Conservation (phyloP, 2,113 vertebrate genomes). For the Pygoscelis adeliae region DNA sequence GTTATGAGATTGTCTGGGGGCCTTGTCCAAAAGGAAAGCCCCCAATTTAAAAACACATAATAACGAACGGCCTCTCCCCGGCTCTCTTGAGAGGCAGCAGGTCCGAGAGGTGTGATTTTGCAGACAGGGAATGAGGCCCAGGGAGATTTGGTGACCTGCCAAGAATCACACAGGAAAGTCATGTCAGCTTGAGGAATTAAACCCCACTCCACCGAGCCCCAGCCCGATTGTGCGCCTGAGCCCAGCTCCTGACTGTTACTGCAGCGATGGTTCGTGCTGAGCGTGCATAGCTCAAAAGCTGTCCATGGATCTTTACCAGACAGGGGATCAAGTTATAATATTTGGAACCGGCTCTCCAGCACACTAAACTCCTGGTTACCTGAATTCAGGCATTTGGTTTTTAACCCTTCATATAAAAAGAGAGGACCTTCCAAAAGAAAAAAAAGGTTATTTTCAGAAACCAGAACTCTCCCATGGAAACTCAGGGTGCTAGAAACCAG, state of each 20-base stretch:
- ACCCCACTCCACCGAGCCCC: not conserved
- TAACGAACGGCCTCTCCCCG: not conserved
- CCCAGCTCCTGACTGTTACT: not conserved
- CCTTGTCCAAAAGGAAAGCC: not conserved
- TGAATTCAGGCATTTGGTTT: not conserved
- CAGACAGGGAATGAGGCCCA: constrained; percentile 43
- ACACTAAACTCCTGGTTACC: not conserved
- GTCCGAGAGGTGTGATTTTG: constrained; percentile 45
- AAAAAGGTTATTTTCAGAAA: not conserved
- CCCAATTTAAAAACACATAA: not conserved
- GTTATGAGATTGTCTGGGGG: constrained; percentile 20
- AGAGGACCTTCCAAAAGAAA: not conserved
- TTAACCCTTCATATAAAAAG: not conserved
- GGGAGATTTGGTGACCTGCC: constrained; percentile 44
- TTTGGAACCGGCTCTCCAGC: not conserved
- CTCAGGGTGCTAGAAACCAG: not conserved
- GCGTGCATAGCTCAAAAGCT: not conserved
- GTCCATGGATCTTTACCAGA: not conserved
- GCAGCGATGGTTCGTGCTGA: not conserved
- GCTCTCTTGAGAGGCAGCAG: not conserved
- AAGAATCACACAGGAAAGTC: constrained; percentile 65
- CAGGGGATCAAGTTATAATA: not conserved
- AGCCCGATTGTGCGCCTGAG: not conserved
- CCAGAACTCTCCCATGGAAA: not conserved
- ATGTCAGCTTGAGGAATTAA: constrained; percentile 56